phyloP scores from a whole-genome alignment of 30 jellyfish, hydroid and myxozoan species.

The Turritopsis rubra region DNA sequence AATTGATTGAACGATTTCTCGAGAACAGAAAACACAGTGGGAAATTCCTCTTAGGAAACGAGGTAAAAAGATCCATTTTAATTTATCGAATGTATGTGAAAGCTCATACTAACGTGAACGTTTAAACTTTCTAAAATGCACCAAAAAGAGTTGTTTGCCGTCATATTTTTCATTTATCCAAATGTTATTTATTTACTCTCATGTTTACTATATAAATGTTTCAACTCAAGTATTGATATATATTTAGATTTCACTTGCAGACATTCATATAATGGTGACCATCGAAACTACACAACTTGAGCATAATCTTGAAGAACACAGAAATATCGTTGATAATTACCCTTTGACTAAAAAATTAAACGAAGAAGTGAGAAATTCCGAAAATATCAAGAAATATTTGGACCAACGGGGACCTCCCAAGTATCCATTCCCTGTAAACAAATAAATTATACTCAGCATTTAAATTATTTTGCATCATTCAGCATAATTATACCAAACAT shows the following conservation, averaged over 20 bases:
- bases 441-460: too few relatives aligned
- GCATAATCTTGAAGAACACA: not conserved
- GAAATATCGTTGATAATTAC: conserved; percentile 4
- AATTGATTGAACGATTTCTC: not conserved
- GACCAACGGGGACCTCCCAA: conserved; percentile 26
- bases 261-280: not conserved
- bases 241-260: conserved; percentile 33
- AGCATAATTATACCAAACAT: too few relatives aligned
- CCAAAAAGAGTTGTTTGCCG: too few relatives aligned
- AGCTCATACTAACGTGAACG: too few relatives aligned
- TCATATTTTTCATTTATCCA: too few relatives aligned
- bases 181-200: too few relatives aligned
- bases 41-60: not conserved
- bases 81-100: too few relatives aligned
- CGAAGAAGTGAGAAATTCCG: conserved; percentile 22
- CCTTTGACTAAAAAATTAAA: conserved; percentile 15
- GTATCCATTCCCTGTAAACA: not conserved
- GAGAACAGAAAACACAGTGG: not conserved
- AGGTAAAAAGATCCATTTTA: not conserved
- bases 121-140: too few relatives aligned
- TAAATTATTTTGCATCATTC: too few relatives aligned
- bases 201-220: too few relatives aligned
- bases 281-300: not conserved
- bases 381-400: conserved; percentile 26
- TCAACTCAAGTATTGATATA: not conserved